Conservation (phyloP, 1,140 invertebrate genomes). For the Coptotermes formosanus region DNA sequence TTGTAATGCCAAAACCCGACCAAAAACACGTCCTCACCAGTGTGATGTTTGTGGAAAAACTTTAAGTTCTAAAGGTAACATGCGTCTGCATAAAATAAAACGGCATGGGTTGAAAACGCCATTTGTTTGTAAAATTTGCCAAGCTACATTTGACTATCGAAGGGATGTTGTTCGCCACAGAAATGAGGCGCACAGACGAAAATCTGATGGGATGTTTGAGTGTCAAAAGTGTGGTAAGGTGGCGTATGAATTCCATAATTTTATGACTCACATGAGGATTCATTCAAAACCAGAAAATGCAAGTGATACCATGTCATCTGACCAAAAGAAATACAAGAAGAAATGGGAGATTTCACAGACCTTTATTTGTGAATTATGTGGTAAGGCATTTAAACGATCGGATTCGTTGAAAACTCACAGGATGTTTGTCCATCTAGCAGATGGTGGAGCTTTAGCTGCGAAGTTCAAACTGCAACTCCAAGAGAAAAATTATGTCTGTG, state of each 20-base stretch:
- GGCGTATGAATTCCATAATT: conserved; percentile 23
- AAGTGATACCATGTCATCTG: background rate
- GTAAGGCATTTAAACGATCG: conserved; percentile 23
- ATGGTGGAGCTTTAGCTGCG: background rate
- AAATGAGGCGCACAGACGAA: conserved; percentile 18
- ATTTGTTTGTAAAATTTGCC: conserved; percentile 28
- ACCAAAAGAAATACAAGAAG: background rate
- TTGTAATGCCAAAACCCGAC: background rate
- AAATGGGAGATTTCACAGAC: background rate
- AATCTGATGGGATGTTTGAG: conserved; percentile 29
- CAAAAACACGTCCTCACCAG: background rate
- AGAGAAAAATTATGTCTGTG: conserved; percentile 44
- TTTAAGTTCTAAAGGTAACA: conserved; percentile 28
- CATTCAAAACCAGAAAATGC: background rate
- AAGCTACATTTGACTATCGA: background rate
- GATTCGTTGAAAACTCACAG: conserved; percentile 24
- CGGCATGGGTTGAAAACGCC: conserved; percentile 19
- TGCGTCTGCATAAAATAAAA: conserved; percentile 30
- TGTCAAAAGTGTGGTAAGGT: conserved; percentile 24
- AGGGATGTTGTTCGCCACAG: conserved; percentile 24
- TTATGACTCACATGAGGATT: conserved; percentile 24
- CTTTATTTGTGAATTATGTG: conserved; percentile 28
- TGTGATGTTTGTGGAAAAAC: conserved; percentile 28
- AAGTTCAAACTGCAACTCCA: background rate
- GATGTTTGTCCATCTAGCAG: conserved; percentile 21